Evolutionary conservation across 1,140 invertebrate genomes (phyloP), one percentile per base, ranked within the genome.

Genomic region (Ostrea edulis): DNA sequence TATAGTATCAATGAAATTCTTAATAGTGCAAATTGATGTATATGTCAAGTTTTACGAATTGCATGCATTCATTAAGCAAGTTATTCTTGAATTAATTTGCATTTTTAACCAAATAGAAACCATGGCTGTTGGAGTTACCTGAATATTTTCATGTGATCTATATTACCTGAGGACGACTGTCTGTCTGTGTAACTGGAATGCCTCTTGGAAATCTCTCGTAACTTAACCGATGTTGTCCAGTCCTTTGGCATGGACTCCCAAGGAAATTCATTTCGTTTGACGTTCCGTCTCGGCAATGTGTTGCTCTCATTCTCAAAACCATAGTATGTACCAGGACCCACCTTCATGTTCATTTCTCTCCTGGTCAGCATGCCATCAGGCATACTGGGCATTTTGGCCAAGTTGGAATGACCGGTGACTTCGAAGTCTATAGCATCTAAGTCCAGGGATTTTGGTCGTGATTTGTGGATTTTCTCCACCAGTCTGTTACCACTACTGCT

Each of bases 191-290:
- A 91, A 35, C 35, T 89, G 8, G 91, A 89, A 55, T 92, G 90
- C 29, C 92, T 88, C 88, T 93, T 93, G 17, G 92, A 92, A 55
- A 93, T 94, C 84, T 94, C 92, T 65, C 93, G 90, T 29, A 94
- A 84, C 86, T 92, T 93, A 3, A 94, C 93, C n/a, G 93, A 92
- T 14, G 93, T 93, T 20, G 93, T 93, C 93, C 93, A 93, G 86
- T 94, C 93, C 65, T 93, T 93, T 8, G 93, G 93, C 53, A 93
- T 87, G 68, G 90, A 92, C 81, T 94, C 93, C 93, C 93, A 94
- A n/a, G 93, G 92, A 89, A 92, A 92, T 77, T 92, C 90, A n/a
- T 71, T 81, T 55, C 92, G 90, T 65, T 91, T 93, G 53, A 92
- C 88, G 54, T 92, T 90, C 4, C 91, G 90, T 51, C 92, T 86